Evolutionary conservation across 2,888 invertebrate genomes (phyloP).

Genomic region (Ctenicera cuprea): DNA sequence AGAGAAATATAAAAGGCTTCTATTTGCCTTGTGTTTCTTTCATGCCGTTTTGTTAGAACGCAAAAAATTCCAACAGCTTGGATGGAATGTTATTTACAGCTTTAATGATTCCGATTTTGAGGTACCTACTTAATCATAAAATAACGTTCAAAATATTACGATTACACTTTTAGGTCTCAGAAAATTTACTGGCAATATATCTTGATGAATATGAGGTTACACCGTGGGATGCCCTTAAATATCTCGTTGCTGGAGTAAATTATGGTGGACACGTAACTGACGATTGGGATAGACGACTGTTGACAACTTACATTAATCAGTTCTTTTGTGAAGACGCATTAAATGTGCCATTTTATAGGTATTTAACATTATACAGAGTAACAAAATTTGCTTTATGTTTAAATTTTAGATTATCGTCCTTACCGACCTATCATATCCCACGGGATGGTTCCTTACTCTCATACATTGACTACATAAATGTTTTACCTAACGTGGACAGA

Average conservation of each 20-base stretch:
- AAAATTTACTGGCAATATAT: constrained; percentile 88
- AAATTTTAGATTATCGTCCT: constrained; percentile 79
- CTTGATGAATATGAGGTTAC: constrained; percentile 88
- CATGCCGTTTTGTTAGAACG: constrained; percentile 90
- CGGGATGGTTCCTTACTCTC: constrained; percentile 87
- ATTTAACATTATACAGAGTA: not conserved
- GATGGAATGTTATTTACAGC: constrained; percentile 93
- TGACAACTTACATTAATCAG: constrained; percentile 89
- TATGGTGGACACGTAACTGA: constrained; percentile 92
- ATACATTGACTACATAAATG: constrained; percentile 86
- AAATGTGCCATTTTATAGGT: constrained; percentile 80
- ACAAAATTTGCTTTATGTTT: not conserved
- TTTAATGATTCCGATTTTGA: constrained; percentile 95
- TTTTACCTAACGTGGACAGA: constrained; percentile 85
- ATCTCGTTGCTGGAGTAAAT: constrained; percentile 90
- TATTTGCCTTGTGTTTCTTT: constrained; percentile 90
- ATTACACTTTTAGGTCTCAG: constrained; percentile 79
- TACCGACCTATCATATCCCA: constrained; percentile 88
- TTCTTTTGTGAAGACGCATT: constrained; percentile 85
- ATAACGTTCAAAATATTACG: not conserved
- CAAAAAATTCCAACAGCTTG: constrained; percentile 90
- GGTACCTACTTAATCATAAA: constrained; percentile 72
- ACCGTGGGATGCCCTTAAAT: constrained; percentile 93
- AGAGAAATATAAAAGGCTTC: constrained; percentile 84
- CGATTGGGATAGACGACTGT: constrained; percentile 84